Percentiles rank a stretch among this genome's conserved stretches.
Evolutionary conservation across 2,888 invertebrate species (phyloP).

Genomic region (Polydrusus pterygomalis): DNA sequence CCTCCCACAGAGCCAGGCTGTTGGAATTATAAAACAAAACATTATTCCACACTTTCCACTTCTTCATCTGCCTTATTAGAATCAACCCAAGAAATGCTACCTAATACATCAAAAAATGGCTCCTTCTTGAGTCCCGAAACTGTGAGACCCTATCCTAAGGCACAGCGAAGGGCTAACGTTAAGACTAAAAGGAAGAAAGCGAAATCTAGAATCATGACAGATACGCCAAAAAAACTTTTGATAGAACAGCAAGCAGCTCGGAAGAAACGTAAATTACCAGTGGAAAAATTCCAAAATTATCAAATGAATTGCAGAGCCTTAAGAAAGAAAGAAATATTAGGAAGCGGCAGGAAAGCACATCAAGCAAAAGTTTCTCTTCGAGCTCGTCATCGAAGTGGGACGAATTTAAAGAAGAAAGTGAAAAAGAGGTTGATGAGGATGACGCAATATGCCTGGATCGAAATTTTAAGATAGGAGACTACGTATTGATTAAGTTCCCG

Average conservation of each 20-base stretch:
- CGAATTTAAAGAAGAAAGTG: slow-evolving; percentile 8
- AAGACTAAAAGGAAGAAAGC: neutral
- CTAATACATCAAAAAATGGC: neutral
- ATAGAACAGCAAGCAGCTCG: neutral
- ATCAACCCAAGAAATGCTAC: neutral
- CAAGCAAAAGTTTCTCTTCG: neutral
- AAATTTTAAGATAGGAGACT: slow-evolving; percentile 28
- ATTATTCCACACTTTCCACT: neutral
- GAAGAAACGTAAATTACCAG: too few relatives aligned
- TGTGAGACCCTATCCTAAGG: neutral
- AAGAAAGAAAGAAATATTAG: too few relatives aligned
- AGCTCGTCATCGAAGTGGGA: neutral
- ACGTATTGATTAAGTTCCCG: neutral
- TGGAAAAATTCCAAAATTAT: too few relatives aligned
- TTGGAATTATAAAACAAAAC: too few relatives aligned
- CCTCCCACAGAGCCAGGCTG: too few relatives aligned
- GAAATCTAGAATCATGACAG: neutral
- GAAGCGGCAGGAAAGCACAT: too few relatives aligned
- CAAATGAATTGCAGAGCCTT: too few relatives aligned
- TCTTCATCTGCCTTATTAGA: neutral
- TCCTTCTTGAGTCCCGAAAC: neutral
- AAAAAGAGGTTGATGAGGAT: slow-evolving; percentile 28
- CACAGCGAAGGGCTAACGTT: neutral
- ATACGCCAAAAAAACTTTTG: neutral
- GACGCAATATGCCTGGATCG: slow-evolving; percentile 32